phyloP scores from a whole-genome alignment of 2,888 invertebrate genomes.

The Drosophila formosana region DNA sequence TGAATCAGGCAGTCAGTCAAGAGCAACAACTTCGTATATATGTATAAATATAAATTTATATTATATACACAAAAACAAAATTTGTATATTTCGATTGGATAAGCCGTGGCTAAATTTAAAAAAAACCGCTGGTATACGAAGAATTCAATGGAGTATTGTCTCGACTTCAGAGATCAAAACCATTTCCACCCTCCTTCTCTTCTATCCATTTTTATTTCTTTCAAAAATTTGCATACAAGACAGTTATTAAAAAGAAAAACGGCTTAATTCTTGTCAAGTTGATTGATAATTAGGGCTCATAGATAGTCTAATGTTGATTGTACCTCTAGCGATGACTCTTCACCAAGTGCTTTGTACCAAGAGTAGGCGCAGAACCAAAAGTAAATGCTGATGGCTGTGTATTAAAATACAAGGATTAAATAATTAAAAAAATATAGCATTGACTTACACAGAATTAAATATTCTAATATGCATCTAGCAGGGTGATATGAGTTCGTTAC shows the following conservation, averaged over 20 bases:
- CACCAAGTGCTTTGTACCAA: constrained; percentile 10
- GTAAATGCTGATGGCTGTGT: constrained; percentile 12
- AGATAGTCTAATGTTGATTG: not conserved
- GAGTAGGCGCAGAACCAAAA: constrained; percentile 23
- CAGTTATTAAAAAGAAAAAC: not conserved
- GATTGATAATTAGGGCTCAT: not conserved
- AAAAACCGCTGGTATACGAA: too few species aligned
- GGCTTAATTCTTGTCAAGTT: not conserved
- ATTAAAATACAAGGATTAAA: not conserved
- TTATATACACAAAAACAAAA: too few species aligned
- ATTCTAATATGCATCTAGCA: not conserved
- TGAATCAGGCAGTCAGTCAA: too few species aligned
- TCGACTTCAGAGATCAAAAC: too few species aligned
- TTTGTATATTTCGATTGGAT: too few species aligned
- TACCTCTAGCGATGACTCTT: not conserved
- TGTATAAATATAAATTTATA: too few species aligned
- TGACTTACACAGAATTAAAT: constrained; percentile 14
- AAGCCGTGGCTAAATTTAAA: too few species aligned
- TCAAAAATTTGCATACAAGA: not conserved
- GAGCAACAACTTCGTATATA: too few species aligned
- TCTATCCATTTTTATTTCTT: not conserved
- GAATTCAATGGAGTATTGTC: too few species aligned
- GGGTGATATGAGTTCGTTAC: not conserved
- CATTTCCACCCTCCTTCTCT: not conserved
- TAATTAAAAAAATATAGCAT: not conserved